Evolutionary conservation across 2,888 invertebrate species (phyloP).

Genomic region (Athetis lepigone): DNA sequence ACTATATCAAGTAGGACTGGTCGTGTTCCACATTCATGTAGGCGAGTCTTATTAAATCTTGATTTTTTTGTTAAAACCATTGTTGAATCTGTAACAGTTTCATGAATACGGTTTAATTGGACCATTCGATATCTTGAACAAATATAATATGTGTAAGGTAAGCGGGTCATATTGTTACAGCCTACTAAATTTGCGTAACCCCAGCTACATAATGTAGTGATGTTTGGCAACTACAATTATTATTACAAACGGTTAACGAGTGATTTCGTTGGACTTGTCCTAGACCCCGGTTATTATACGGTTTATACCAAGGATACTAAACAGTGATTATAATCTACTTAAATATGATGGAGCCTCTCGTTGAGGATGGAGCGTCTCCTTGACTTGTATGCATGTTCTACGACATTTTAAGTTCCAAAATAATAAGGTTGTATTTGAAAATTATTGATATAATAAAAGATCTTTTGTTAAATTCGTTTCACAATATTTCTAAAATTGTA

Average conservation of each 20-base stretch:
- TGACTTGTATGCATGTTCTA: constrained; percentile 3
- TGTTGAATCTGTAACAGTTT: constrained; percentile 1
- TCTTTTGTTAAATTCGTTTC: neutral
- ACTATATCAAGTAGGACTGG: constrained; percentile 18
- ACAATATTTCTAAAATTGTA: neutral
- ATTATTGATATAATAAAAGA: neutral
- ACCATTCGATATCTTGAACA: constrained; percentile 30
- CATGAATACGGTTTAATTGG: constrained; percentile 16
- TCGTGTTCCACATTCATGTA: constrained; percentile 1
- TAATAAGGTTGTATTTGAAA: neutral
- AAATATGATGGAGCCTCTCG: constrained; percentile 34
- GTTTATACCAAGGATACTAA: constrained; percentile 59
- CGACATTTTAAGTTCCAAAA: neutral
- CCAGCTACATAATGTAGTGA: constrained; percentile 60
- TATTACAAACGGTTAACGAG: constrained; percentile 67
- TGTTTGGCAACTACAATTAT: constrained; percentile 70
- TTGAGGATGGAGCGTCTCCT: constrained; percentile 50
- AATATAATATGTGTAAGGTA: constrained; percentile 39
- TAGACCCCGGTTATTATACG: constrained; percentile 71
- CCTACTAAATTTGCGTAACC: constrained; percentile 74
- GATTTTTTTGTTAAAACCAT: neutral
- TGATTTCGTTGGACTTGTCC: constrained; percentile 69
- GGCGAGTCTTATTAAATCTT: constrained; percentile 20
- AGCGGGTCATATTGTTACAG: constrained; percentile 71
- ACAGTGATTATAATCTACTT: constrained; percentile 63